These are phyloP conservation scores for Sinelater perroti DNA, from an alignment of 2,888 invertebrate species.

Conservation along the genomic window DNA sequence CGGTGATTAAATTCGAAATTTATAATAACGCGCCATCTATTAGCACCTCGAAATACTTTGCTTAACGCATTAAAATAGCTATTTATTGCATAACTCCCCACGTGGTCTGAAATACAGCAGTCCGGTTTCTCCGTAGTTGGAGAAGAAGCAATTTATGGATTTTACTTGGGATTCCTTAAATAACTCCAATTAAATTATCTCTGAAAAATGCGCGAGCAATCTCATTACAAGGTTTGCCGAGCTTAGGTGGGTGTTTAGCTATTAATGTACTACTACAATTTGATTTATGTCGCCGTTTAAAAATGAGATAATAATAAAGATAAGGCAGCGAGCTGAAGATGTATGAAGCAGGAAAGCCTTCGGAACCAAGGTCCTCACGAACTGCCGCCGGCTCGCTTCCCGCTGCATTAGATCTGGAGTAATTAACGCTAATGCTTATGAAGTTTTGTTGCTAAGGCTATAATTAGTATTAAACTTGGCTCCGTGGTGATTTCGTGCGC, in stretches of 20 bases:
- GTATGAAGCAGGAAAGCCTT: constrained; percentile 48
- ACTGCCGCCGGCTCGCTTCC: constrained; percentile 34
- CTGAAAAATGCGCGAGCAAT: neutral
- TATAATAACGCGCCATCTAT: constrained; percentile 40
- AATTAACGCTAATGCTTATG: neutral
- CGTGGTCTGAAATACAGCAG: too few species aligned
- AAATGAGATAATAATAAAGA: constrained; percentile 37
- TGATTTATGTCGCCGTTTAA: constrained; percentile 40
- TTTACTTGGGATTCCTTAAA: constrained; percentile 1
- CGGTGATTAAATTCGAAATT: too few species aligned
- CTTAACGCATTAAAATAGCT: constrained; percentile 31
- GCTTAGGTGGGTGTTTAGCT: too few species aligned
- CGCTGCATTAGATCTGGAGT: neutral
- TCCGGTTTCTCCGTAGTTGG: neutral
- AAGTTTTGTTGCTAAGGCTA: too few species aligned
- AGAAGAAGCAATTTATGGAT: neutral
- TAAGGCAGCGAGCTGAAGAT: constrained; percentile 42
- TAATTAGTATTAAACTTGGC: too few species aligned
- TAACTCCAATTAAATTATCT: neutral
- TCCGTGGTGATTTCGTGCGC: too few species aligned
- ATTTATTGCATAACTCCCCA: constrained; percentile 38
- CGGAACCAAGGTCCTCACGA: constrained; percentile 46
- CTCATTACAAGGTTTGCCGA: too few species aligned
- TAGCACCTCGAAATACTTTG: constrained; percentile 27
- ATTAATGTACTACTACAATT: too few species aligned